phyloP scores from a whole-genome alignment of 1,140 invertebrate genomes.

The Samia ricini region DNA sequence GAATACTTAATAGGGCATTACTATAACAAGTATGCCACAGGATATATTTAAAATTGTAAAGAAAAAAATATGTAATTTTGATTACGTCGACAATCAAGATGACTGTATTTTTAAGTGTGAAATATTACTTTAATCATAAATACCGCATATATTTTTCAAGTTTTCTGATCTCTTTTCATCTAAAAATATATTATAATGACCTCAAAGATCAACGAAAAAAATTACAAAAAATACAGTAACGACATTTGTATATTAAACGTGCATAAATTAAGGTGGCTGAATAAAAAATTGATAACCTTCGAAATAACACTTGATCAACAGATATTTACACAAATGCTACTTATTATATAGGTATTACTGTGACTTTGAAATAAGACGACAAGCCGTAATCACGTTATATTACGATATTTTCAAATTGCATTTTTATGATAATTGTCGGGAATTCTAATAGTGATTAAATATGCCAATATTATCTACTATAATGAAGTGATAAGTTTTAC shows the following conservation, averaged over 20 bases:
- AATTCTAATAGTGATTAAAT: background rate
- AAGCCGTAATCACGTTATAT: background rate
- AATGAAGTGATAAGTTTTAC: background rate
- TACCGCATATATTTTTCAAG: too few relatives aligned
- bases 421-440: background rate
- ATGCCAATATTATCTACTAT: background rate
- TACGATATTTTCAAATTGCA: background rate
- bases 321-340: background rate
- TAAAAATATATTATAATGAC: background rate
- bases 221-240: background rate
- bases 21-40: too few relatives aligned
- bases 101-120: too few relatives aligned
- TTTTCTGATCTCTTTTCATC: too few relatives aligned
- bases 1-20: too few relatives aligned
- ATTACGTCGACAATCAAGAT: too few relatives aligned
- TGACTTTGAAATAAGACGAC: background rate
- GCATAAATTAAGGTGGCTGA: background rate
- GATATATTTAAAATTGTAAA: too few relatives aligned
- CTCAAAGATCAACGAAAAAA: background rate
- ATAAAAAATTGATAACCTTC: background rate
- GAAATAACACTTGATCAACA: background rate
- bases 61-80: too few relatives aligned
- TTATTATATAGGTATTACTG: background rate
- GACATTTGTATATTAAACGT: background rate
- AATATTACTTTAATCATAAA: too few relatives aligned